These are phyloP conservation scores for Carassius carassius DNA, from an alignment of 2,113 vertebrate species.

Conservation along the genomic window DNA sequence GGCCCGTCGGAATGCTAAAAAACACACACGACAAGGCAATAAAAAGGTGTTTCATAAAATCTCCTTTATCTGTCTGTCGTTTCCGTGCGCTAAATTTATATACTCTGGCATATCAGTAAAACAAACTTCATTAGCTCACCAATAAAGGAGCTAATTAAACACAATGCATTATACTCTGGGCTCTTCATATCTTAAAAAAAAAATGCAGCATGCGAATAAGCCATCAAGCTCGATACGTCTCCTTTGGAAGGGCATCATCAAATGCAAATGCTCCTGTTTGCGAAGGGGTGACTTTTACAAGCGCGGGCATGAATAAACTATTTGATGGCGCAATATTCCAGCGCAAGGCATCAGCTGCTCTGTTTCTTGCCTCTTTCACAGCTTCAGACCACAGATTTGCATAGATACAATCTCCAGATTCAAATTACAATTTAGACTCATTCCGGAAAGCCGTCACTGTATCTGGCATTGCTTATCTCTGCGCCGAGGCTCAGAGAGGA, in stretches of 20 bases:
- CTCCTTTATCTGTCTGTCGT: slow-evolving; percentile 50
- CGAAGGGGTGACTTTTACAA: slow-evolving; percentile 53
- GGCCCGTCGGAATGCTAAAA: background rate
- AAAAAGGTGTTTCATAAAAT: slow-evolving; percentile 54
- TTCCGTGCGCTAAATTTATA: slow-evolving; percentile 58
- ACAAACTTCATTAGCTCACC: slow-evolving; percentile 65
- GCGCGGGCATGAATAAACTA: slow-evolving; percentile 59
- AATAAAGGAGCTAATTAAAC: slow-evolving; percentile 62
- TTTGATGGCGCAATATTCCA: slow-evolving; percentile 56
- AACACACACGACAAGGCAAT: background rate
- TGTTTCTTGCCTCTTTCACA: slow-evolving; percentile 30
- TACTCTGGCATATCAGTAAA: slow-evolving; percentile 59
- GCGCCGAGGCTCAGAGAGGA: slow-evolving; percentile 46
- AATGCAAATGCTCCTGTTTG: slow-evolving; percentile 47
- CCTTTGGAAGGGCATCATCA: slow-evolving; percentile 45
- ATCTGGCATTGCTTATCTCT: slow-evolving; percentile 53
- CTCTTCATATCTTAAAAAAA: background rate
- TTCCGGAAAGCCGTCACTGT: slow-evolving; percentile 44
- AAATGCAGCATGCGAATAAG: slow-evolving; percentile 28
- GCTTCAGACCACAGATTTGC: slow-evolving; percentile 42
- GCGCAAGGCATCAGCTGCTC: slow-evolving; percentile 33
- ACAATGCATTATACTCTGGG: slow-evolving; percentile 34
- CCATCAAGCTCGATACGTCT: slow-evolving; percentile 33
- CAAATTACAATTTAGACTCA: slow-evolving; percentile 53
- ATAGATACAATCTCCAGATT: slow-evolving; percentile 56